Percentiles rank a stretch among this genome's conserved stretches.
These are phyloP conservation scores for Trachelus stipa DNA, from an alignment of 2,888 invertebrate species.

Conservation along the genomic window DNA sequence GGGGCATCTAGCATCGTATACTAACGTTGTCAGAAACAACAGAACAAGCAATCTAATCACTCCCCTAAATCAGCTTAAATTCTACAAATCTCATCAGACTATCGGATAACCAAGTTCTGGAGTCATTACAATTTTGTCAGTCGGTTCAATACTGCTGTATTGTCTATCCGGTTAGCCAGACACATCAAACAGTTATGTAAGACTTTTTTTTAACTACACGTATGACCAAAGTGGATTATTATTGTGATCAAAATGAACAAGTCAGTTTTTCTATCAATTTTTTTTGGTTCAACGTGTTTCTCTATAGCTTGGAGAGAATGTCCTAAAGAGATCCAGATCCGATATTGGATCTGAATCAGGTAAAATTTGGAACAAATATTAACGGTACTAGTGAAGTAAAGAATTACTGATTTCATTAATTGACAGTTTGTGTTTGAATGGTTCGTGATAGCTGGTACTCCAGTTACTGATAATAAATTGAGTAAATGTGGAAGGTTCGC, in stretches of 20 bases:
- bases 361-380: background rate
- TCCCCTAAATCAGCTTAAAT: background rate
- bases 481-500: slow-evolving; percentile 35
- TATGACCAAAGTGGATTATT: background rate
- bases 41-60: background rate
- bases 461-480: slow-evolving; percentile 25
- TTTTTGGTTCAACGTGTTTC: slow-evolving; percentile 27
- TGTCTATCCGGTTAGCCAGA: background rate
- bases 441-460: slow-evolving; percentile 33
- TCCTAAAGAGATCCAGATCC: slow-evolving; percentile 29
- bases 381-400: background rate
- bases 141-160: background rate
- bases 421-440: slow-evolving; percentile 33
- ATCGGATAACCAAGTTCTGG: background rate
- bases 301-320: slow-evolving; percentile 25
- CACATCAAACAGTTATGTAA: background rate
- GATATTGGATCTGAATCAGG: slow-evolving; percentile 32
- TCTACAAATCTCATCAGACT: background rate
- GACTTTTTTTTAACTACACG: background rate
- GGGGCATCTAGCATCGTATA: background rate
- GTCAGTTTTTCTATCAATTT: background rate
- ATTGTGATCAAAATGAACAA: background rate
- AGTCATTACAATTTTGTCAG: background rate
- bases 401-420: background rate
- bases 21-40: background rate